These are phyloP conservation scores for Bradypodion pumilum DNA, from an alignment of 2,797 vertebrate genomes.

Conservation along the genomic window DNA sequence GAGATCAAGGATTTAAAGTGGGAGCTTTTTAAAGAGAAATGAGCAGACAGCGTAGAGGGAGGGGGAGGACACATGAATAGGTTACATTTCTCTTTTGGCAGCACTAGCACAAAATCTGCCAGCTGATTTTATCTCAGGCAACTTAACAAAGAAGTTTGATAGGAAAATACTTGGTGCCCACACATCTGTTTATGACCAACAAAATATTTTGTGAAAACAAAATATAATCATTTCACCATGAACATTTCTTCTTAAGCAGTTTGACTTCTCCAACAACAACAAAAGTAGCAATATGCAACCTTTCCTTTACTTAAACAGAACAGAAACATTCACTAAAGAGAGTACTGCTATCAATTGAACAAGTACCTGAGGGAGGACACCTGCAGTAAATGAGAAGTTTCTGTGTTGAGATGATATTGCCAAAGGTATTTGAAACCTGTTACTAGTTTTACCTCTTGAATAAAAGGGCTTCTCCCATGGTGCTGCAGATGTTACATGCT, in stretches of 20 bases:
- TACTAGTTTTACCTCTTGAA: background rate
- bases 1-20: background rate
- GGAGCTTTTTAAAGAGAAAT: background rate
- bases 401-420: background rate
- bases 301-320: background rate
- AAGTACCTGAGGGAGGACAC: background rate
- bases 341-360: background rate
- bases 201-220: background rate
- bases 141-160: background rate
- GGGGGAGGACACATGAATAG: background rate
- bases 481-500: background rate
- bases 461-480: background rate
- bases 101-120: background rate
- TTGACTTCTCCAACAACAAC: no score
- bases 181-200: background rate
- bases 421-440: background rate
- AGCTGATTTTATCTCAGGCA: no score
- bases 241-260: no score
- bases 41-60: background rate
- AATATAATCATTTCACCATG: background rate
- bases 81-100: background rate
- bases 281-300: no score
- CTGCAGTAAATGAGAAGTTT: background rate
- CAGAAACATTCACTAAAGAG: no score
- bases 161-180: background rate